Evolutionary conservation across 2,888 invertebrate genomes (phyloP).

Genomic region (Pandemis cinnamomeana): DNA sequence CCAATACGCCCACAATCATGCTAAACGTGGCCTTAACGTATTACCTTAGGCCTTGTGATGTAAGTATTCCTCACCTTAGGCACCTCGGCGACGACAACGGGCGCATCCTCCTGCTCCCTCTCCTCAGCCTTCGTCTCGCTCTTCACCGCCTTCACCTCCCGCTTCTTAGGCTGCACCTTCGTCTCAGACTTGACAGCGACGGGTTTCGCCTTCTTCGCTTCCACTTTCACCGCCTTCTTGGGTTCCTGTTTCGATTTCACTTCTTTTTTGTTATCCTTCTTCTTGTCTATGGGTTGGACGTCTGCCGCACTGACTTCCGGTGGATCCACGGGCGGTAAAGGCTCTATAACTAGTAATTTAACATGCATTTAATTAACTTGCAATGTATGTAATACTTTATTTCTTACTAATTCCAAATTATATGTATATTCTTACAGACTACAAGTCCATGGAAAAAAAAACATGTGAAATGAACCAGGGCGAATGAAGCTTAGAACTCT

Average conservation of each 20-base stretch:
- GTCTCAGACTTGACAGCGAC: conserved; percentile 47
- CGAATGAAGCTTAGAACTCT: too few relatives aligned
- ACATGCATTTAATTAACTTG: too few relatives aligned
- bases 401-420: too few relatives aligned
- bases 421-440: too few relatives aligned
- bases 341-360: conserved; percentile 48
- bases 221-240: conserved; percentile 47
- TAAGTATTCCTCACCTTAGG: conserved; percentile 9
- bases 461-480: too few relatives aligned
- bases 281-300: conserved; percentile 55
- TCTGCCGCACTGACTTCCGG: conserved; percentile 74
- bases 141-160: conserved; percentile 54
- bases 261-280: conserved; percentile 49
- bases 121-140: conserved; percentile 61
- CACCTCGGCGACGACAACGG: conserved; percentile 51
- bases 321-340: conserved; percentile 60
- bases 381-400: too few relatives aligned
- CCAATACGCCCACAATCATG: too few relatives aligned
- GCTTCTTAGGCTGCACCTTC: conserved; percentile 56
- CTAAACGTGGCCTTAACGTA: too few relatives aligned
- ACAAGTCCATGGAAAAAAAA: too few relatives aligned
- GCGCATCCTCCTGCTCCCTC: conserved; percentile 46
- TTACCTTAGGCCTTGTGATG: too few relatives aligned
- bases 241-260: conserved; percentile 44
- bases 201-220: conserved; percentile 47